Percentiles rank a stretch among this genome's conserved stretches.
These are phyloP conservation scores for Himalopsyche kuldschensis DNA, from an alignment of 2,888 invertebrate species.

Conservation along the genomic window DNA sequence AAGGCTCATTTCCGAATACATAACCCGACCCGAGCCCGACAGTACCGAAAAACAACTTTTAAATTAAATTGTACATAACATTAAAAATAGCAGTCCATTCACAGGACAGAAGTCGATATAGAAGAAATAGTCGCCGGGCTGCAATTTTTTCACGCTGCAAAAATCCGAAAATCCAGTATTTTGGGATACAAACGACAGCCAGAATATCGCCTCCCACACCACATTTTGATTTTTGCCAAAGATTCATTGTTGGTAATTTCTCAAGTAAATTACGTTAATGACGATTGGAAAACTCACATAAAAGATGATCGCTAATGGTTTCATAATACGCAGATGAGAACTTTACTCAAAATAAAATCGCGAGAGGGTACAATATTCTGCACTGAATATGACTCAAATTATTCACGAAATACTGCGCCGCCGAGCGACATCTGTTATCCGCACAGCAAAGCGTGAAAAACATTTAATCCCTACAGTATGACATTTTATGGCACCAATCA, in stretches of 20 bases:
- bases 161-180: no score
- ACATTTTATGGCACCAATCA: background rate
- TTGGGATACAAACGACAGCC: no score
- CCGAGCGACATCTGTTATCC: constrained; percentile 11
- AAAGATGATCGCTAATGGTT: background rate
- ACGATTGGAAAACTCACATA: background rate
- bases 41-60: no score
- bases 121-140: no score
- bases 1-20: no score
- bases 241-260: background rate
- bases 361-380: background rate
- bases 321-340: background rate
- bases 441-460: background rate
- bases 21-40: no score
- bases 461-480: background rate
- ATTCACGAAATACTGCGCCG: background rate
- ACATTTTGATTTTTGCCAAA: background rate
- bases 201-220: no score
- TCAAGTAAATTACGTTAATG: background rate
- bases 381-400: background rate
- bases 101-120: no score
- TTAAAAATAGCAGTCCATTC: no score
- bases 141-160: no score
- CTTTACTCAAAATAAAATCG: background rate
- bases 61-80: no score